phyloP scores from a whole-genome alignment of 2,888 invertebrate species.

The Habrosyne pyritoides region DNA sequence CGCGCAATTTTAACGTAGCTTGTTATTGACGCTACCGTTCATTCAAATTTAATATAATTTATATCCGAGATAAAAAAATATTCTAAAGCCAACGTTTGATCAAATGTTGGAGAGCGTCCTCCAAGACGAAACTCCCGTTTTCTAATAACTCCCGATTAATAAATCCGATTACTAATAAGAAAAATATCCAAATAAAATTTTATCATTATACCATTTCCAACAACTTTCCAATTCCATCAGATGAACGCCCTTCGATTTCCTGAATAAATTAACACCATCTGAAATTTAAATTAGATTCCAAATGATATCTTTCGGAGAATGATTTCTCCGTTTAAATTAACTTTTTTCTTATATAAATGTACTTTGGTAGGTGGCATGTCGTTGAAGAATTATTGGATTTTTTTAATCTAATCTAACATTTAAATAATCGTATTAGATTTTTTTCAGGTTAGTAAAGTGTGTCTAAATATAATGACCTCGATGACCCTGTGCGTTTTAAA shows the following conservation, averaged over 20 bases:
- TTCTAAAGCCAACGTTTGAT: not conserved
- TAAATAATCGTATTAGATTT: no score
- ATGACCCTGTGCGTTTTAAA: no score
- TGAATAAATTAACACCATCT: constrained; percentile 13
- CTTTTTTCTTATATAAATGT: not conserved
- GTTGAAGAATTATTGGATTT: not conserved
- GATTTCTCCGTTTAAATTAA: not conserved
- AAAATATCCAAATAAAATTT: not conserved
- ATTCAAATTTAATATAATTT: no score
- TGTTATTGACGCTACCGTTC: no score
- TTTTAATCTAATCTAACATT: no score
- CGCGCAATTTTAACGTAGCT: no score
- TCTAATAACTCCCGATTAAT: not conserved
- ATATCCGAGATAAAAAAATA: no score
- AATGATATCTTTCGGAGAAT: not conserved
- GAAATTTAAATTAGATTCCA: constrained; percentile 1
- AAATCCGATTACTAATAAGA: not conserved
- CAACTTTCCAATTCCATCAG: constrained; percentile 7
- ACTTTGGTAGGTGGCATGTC: not conserved
- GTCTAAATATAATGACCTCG: no score
- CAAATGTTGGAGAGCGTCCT: not conserved
- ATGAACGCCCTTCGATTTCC: constrained; percentile 13
- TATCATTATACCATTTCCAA: not conserved
- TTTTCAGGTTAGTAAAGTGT: no score
- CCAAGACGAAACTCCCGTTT: not conserved